Evolutionary conservation across 2,888 invertebrate species (phyloP).

Genomic region (Strigamia maritima): DNA sequence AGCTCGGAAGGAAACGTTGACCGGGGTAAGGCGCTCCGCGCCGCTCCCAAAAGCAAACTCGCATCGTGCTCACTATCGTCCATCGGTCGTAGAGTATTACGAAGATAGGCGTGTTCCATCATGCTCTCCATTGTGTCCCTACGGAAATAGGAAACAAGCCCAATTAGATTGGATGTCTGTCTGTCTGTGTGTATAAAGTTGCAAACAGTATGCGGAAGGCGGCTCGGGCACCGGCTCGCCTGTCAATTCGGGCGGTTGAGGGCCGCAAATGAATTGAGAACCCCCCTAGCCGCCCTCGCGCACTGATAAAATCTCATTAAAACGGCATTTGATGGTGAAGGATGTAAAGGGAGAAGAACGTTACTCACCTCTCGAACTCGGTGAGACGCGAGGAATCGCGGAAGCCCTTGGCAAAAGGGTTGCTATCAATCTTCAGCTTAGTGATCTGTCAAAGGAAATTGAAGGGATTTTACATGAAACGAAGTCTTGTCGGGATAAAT

Average conservation of each 20-base stretch:
- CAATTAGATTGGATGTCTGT: constrained; percentile 6
- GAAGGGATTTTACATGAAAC: constrained; percentile 34
- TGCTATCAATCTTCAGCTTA: constrained; percentile 97
- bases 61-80: constrained; percentile 63
- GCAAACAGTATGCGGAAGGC: not conserved
- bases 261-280: constrained; percentile 38
- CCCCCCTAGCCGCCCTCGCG: not conserved
- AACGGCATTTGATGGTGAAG: constrained; percentile 35
- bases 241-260: not conserved
- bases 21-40: constrained; percentile 34
- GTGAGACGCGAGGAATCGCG: constrained; percentile 92
- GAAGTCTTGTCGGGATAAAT: constrained; percentile 19
- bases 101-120: constrained; percentile 71
- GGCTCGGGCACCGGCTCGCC: constrained; percentile 22
- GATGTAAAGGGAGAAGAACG: constrained; percentile 25
- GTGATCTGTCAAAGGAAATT: constrained; percentile 74
- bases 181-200: no score
- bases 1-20: constrained; percentile 35
- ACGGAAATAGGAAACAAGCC: constrained; percentile 46
- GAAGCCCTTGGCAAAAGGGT: constrained; percentile 98
- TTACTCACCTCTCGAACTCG: constrained; percentile 77
- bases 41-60: constrained; percentile 24
- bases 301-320: constrained; percentile 40
- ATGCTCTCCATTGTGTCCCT: constrained; percentile 79
- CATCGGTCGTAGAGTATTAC: constrained; percentile 70